Base-by-base conservation (phyloP, 2,888 invertebrate genomes). In the Chymomyza fuscimana region DNA sequence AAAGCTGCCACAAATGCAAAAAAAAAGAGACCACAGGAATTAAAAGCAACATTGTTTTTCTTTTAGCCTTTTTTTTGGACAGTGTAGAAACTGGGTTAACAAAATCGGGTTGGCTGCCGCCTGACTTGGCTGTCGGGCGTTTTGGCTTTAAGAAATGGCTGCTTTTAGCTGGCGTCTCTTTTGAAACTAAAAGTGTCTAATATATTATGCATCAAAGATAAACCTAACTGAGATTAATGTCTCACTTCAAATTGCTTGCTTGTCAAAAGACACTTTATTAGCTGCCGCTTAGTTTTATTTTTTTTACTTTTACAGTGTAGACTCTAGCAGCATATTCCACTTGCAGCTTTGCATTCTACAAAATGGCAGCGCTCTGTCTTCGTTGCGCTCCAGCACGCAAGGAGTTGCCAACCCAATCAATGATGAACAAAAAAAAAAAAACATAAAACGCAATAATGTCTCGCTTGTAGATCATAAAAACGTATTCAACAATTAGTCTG, bases 171-270 rank as follows among this genome's bases (percentile, higher is more conserved):
- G 59, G 19, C 66, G 58, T 25, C 58, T 12, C 58, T 58, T 58
- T 58, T 58, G 25, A 69, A 71, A 67, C 74, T 74, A 78, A 82
- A 84, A 78, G 86, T 72, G 73, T 60, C 79, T 80, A 88, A 86
- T 85, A 88, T 84, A 77, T 84, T 86, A 88, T 84, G 85, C 87
- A 88, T 86, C 84, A 88, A 86, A 85, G 85, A 85, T 85, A 85
- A 85, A 84, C 82, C 80, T 83, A 85, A 85, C 85, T 85, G 88
- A 88, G 88, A 85, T 85, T 85, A 85, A 88, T 85, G 85, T 88
- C 85, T 88, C 85, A 88, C 88, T 85, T 85, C 80, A 76, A 69
- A 74, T 72, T 70, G 75, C 67, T 16, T 5, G 60, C 59, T n/a
- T 59, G 64, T 40, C 51, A 52, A 52, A 52, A 52, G 63, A 25